Conservation (phyloP, 2,888 invertebrate species). For the Ischnus inquisitorius region DNA sequence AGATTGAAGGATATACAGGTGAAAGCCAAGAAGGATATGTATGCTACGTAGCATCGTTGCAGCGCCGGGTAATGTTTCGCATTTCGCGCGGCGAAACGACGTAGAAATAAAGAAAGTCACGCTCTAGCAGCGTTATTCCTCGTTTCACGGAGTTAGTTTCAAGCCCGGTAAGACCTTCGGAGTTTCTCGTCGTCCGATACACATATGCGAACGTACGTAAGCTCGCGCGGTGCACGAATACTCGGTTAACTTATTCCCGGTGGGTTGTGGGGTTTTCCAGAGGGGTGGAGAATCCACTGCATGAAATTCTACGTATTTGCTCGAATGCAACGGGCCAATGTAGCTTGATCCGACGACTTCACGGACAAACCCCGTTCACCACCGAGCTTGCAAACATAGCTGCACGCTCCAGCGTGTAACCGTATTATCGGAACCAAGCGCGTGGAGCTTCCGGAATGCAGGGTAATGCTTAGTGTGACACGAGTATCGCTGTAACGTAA, state of each 20-base stretch:
- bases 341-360: slow-evolving; percentile 1
- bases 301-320: slow-evolving; percentile 3
- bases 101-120: slow-evolving; percentile 3
- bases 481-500: not conserved
- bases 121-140: slow-evolving; percentile 22
- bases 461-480: not conserved
- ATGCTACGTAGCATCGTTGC: not conserved
- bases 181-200: slow-evolving; percentile 6
- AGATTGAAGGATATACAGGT: not conserved
- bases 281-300: not conserved
- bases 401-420: not conserved
- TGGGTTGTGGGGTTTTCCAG: not conserved
- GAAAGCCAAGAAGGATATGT: not conserved
- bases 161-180: slow-evolving; percentile 1
- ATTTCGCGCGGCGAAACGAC: not conserved
- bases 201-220: not conserved
- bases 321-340: not conserved
- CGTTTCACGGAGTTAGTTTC: slow-evolving; percentile 26
- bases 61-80: not conserved
- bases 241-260: not conserved
- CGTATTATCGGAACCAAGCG: not conserved
- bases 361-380: slow-evolving; percentile 11
- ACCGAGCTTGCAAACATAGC: not conserved
- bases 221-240: not conserved
- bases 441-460: not conserved